Evolutionary conservation across 2,888 invertebrate species (phyloP).

Genomic region (Asteroscopus sphinx): DNA sequence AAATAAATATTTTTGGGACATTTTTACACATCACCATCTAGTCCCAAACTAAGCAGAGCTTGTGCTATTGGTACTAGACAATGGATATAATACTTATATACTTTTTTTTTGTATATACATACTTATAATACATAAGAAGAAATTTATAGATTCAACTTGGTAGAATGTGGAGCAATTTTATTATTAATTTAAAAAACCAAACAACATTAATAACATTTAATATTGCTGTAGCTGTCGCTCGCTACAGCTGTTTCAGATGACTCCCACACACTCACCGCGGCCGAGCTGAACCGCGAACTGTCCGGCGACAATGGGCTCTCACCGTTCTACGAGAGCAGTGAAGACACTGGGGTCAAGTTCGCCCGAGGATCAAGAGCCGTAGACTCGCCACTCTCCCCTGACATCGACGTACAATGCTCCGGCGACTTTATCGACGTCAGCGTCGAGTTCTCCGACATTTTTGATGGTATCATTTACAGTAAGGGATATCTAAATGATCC

Average conservation of each 20-base stretch:
- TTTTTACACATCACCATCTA: no score
- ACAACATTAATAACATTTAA: constrained; percentile 11
- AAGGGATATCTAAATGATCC: constrained; percentile 92
- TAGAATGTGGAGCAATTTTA: no score
- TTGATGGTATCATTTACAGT: constrained; percentile 92
- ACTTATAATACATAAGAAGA: no score
- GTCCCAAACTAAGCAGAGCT: no score
- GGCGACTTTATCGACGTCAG: constrained; percentile 90
- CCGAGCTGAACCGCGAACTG: constrained; percentile 82
- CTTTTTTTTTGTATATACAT: no score
- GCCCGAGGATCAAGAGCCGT: constrained; percentile 87
- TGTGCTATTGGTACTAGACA: no score
- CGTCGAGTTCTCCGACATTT: constrained; percentile 91
- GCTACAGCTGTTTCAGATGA: constrained; percentile 88
- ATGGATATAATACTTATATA: no score
- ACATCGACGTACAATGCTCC: constrained; percentile 91
- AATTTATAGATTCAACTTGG: no score
- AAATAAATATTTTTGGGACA: no score
- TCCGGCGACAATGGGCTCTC: constrained; percentile 80
- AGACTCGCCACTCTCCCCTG: constrained; percentile 82
- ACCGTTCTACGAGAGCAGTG: constrained; percentile 79
- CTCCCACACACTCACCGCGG: constrained; percentile 78
- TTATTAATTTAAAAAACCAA: constrained; percentile 8
- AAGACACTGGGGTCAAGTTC: constrained; percentile 82
- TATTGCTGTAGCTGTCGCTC: constrained; percentile 83